A percentile compares a stretch with the other conserved stretches of the same genome.
phyloP scores from a whole-genome alignment of 2,113 vertebrate species.

The Mugil cephalus region DNA sequence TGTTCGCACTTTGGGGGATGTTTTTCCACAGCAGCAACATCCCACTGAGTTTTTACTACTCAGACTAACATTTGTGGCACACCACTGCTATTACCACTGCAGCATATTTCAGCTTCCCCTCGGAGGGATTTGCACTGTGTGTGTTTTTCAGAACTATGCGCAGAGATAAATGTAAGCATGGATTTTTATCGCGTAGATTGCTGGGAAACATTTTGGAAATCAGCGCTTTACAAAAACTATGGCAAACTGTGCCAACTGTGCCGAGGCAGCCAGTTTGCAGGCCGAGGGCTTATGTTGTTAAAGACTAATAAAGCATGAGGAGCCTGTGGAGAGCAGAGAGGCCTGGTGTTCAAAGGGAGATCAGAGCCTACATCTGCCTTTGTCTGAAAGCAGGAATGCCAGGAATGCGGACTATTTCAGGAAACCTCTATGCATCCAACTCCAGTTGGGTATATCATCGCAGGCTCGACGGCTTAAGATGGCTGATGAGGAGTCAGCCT shows the following conservation, averaged over 20 bases:
- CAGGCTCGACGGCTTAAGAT: conserved; percentile 57
- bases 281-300: conserved; percentile 70
- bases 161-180: conserved; percentile 7
- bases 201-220: conserved; percentile 20
- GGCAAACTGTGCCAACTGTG: conserved; percentile 34
- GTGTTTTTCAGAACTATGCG: neutral
- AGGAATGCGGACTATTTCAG: conserved; percentile 81
- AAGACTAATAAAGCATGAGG: conserved; percentile 74
- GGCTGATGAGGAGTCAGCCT: conserved; percentile 64
- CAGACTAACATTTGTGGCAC: conserved; percentile 47
- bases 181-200: conserved; percentile 35
- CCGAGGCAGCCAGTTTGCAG: conserved; percentile 54
- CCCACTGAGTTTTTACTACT: conserved; percentile 47
- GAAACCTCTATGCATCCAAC: conserved; percentile 64
- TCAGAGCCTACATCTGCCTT: conserved; percentile 77
- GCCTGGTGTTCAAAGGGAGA: conserved; percentile 74
- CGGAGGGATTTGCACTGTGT: conserved; percentile 15
- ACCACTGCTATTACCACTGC: conserved; percentile 53
- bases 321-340: conserved; percentile 63
- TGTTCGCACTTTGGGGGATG: conserved; percentile 39
- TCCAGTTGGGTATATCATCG: conserved; percentile 51
- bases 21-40: conserved; percentile 47
- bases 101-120: conserved; percentile 44
- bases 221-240: conserved; percentile 15
- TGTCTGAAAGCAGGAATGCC: conserved; percentile 77